These are phyloP conservation scores for Trogon melanurus DNA, from an alignment of 2,113 vertebrate genomes.

Conservation along the genomic window DNA sequence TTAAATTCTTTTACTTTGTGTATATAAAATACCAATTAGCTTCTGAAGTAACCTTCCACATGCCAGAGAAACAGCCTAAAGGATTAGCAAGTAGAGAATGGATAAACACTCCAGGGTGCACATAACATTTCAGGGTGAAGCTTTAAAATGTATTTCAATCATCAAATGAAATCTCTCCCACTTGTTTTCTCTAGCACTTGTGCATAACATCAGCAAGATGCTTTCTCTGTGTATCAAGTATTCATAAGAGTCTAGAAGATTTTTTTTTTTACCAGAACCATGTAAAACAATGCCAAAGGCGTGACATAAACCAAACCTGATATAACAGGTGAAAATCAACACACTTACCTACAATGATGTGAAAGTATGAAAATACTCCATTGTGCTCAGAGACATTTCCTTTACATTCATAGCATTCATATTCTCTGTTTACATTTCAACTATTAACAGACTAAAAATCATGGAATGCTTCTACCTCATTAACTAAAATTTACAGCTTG, in stretches of 20 bases:
- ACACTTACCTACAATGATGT: accelerated
- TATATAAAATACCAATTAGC: background rate
- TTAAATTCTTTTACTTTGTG: background rate
- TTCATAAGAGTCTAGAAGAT: background rate
- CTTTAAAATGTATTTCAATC: background rate
- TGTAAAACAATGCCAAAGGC: background rate
- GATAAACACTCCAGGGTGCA: background rate
- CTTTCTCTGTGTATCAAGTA: background rate
- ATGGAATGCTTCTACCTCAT: background rate
- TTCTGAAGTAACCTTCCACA: constrained; percentile 1
- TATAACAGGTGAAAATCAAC: background rate
- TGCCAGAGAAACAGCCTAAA: background rate
- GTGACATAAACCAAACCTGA: background rate
- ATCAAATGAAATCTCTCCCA: background rate
- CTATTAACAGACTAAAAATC: background rate
- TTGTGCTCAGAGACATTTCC: background rate
- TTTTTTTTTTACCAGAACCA: background rate
- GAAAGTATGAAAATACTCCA: background rate
- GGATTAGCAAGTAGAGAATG: background rate
- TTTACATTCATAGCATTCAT: background rate
- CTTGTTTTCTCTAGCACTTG: background rate
- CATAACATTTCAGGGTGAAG: background rate
- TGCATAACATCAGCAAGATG: background rate
- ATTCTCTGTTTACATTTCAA: background rate
- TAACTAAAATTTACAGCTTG: background rate